Base-by-base conservation (phyloP, 2,797 vertebrate species). In the Typhlichthys eigenmanni region DNA sequence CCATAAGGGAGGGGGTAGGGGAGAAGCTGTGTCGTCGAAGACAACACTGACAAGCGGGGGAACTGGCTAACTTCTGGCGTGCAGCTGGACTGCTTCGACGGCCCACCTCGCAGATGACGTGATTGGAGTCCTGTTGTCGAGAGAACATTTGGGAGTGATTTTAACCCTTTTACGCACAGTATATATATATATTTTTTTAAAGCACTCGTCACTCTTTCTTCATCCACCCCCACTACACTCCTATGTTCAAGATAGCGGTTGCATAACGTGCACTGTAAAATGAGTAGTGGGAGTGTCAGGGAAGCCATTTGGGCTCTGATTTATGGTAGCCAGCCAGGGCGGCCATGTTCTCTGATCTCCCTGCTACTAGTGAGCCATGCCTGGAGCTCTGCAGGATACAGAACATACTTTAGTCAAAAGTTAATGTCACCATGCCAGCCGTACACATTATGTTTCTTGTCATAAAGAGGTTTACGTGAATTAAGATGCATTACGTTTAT, bases 251-350 rank as follows among this genome's bases (percentile, higher is more conserved):
- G 86, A 91, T 91, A 89, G 87, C 82, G 87, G 85, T 87, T 85
- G 81, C 88, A 86, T 88, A 87, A 85, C 83, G 88, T 82, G 60
- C 58, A 57, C 82, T 86, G 80, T 80, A 86, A 62, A 74, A 85
- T 84, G 86, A 92, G 81, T 54, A 75, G 89, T 82, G 80, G 83
- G 72, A 83, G 87, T 92, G 92, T 93, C 87, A 89, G 78, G 76
- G 87, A 88, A 87, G 85, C 84, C 88, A 84, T 92, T 90, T 90
- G 88, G 80, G 77, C 82, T 84, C 85, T 92, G 92, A 94, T 94
- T 90, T 81, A 84, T 93, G 84, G 87, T 84, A 92, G 88, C 85
- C 81, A 88, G 86, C 88, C 76, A 60, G 60, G 73, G 83, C 87
- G 78, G 83, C 91, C 89, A 89, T 90, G 75, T 90, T 90, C 87